Conservation (phyloP, 1,140 invertebrate species). For the Diabrotica virgifera region DNA sequence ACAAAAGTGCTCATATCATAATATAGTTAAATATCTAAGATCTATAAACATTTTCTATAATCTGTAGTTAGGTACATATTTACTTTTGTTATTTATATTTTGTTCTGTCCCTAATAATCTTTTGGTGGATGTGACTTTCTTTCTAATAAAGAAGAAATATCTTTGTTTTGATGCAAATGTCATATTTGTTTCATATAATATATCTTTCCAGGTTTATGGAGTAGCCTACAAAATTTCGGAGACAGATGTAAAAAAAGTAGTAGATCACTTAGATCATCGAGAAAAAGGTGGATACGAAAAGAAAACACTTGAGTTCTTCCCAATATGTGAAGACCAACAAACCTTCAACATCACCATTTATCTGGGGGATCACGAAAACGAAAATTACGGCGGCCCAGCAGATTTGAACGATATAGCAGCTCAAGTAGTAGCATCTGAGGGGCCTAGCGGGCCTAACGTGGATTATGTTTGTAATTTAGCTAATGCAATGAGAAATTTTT, state of each 20-base stretch:
- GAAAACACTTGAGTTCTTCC: slow-evolving; percentile 67
- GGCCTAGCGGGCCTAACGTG: slow-evolving; percentile 82
- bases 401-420: slow-evolving; percentile 72
- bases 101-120: too few species aligned
- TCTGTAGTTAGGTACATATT: too few species aligned
- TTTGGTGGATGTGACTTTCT: too few species aligned
- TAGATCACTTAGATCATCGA: slow-evolving; percentile 79
- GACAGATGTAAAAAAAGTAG: slow-evolving; percentile 66
- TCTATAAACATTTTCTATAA: too few species aligned
- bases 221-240: slow-evolving; percentile 82
- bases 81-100: too few species aligned
- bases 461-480: slow-evolving; percentile 88
- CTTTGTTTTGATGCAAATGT: too few species aligned
- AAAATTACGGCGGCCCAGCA: slow-evolving; percentile 72
- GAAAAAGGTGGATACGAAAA: slow-evolving; percentile 88
- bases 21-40: too few species aligned
- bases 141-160: too few species aligned
- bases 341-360: slow-evolving; percentile 79
- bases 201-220: slow-evolving; percentile 69
- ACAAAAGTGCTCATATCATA: too few species aligned
- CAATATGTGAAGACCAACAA: slow-evolving; percentile 49
- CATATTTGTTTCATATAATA: too few species aligned
- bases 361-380: slow-evolving; percentile 76
- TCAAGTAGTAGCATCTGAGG: slow-evolving; percentile 69
- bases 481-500: slow-evolving; percentile 70